A percentile compares a stretch with the other conserved stretches of the same genome.
Conservation (phyloP, 2,113 vertebrate species). For the Numenius arquata region DNA sequence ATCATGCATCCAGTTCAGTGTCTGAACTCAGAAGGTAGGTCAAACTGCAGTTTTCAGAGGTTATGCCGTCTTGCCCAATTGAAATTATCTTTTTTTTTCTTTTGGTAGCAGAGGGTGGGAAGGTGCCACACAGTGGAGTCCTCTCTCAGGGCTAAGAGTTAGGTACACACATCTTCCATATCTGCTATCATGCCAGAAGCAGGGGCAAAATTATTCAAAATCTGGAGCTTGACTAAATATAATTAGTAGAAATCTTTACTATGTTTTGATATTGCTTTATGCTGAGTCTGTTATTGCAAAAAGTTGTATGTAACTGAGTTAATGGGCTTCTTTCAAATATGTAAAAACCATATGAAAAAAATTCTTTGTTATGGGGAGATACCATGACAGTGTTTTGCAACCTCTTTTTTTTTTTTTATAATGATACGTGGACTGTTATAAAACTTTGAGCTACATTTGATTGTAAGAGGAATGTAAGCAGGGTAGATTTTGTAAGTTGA, state of each 20-base stretch:
- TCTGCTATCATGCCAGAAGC: not conserved
- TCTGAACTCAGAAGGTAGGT: not conserved
- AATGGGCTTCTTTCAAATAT: not conserved
- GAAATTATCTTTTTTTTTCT: not conserved
- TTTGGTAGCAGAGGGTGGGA: not conserved
- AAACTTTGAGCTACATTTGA: not conserved
- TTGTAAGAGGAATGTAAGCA: not conserved
- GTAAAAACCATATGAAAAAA: not conserved
- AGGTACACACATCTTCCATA: not conserved
- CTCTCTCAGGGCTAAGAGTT: not conserved
- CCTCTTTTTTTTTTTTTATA: not conserved
- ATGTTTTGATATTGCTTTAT: slow-evolving; percentile 34
- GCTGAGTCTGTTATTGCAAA: slow-evolving; percentile 13
- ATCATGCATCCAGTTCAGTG: not conserved
- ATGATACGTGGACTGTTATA: not conserved
- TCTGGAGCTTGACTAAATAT: not conserved
- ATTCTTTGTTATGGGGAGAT: not conserved
- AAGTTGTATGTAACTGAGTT: not conserved
- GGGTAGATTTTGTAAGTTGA: not conserved
- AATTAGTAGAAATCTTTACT: not conserved
- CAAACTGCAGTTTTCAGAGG: not conserved
- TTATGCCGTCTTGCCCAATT: not conserved
- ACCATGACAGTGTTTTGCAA: not conserved
- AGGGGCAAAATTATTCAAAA: not conserved
- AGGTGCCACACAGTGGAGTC: not conserved